phyloP scores from a whole-genome alignment of 2,797 vertebrate species.

The Siniperca scherzeri region DNA sequence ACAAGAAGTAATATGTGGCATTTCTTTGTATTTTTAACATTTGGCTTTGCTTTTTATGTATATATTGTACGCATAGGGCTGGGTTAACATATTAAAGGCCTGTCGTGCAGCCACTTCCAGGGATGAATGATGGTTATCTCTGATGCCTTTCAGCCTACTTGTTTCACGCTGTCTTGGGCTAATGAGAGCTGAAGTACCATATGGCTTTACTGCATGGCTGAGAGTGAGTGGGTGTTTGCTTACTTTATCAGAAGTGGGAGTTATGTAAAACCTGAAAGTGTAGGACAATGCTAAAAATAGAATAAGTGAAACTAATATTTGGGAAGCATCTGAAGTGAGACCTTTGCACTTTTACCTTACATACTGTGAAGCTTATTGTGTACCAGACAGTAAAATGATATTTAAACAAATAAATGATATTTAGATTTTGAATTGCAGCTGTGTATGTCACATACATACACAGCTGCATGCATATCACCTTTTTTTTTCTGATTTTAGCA shows the following conservation, averaged over 20 bases:
- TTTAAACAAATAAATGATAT: neutral
- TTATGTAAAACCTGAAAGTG: constrained; percentile 62
- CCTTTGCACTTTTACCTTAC: neutral
- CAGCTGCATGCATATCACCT: neutral
- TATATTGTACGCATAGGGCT: neutral
- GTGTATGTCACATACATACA: too few species aligned
- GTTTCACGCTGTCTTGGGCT: constrained; percentile 63
- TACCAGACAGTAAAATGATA: neutral
- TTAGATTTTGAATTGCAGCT: neutral
- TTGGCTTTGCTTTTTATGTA: neutral
- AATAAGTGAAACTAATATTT: constrained; percentile 15
- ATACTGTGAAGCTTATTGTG: neutral
- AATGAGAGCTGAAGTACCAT: constrained; percentile 73
- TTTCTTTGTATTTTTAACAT: neutral
- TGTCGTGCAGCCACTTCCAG: constrained; percentile 13
- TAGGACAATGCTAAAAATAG: constrained; percentile 55
- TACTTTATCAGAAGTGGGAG: constrained; percentile 32
- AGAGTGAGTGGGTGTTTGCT: constrained; percentile 52
- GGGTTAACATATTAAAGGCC: neutral
- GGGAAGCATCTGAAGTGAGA: neutral
- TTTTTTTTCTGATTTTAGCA: neutral
- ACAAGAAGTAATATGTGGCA: neutral
- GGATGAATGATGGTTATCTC: constrained; percentile 25
- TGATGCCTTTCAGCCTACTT: constrained; percentile 37
- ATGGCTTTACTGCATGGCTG: constrained; percentile 52